Evolutionary conservation across 37 sponge, comb jelly and placozoan species (phyloP).

Genomic region (Axinella damicornis): DNA sequence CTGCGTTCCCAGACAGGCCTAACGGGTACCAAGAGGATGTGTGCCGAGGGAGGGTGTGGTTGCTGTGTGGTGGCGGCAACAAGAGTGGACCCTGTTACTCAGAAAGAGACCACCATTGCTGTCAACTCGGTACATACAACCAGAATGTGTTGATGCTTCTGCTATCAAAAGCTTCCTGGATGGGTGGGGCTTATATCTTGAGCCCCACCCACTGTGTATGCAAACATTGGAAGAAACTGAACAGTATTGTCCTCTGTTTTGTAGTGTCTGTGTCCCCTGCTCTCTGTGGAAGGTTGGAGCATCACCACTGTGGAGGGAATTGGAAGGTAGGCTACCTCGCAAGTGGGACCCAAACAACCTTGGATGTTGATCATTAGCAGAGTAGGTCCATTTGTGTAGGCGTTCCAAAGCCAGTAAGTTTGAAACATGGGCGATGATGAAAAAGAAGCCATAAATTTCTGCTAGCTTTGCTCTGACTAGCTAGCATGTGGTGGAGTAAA

Average conservation of each 20-base stretch:
- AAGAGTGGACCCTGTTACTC: conserved; percentile 23
- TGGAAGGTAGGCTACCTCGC: conserved; percentile 67
- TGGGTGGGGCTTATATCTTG: too few species aligned
- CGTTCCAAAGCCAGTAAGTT: too few species aligned
- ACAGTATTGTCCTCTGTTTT: not conserved
- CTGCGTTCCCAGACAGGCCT: conserved; percentile 64
- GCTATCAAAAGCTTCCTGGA: too few species aligned
- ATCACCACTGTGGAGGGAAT: conserved; percentile 85
- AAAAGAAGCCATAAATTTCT: too few species aligned
- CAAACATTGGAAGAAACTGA: not conserved
- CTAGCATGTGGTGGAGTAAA: too few species aligned
- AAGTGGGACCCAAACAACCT: too few species aligned
- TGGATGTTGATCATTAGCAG: too few species aligned
- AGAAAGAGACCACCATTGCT: conserved; percentile 48
- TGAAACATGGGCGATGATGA: too few species aligned
- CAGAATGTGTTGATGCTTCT: too few species aligned
- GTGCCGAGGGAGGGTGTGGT: conserved; percentile 87
- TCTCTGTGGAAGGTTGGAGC: conserved; percentile 74
- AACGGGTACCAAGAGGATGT: conserved; percentile 85
- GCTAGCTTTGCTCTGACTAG: too few species aligned
- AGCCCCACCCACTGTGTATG: too few species aligned
- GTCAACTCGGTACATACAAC: conserved; percentile 71
- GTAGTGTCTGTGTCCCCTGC: conserved; percentile 81
- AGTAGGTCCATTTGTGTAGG: too few species aligned
- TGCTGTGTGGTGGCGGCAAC: conserved; percentile 70